Evolutionary conservation across 2,113 vertebrate genomes (phyloP), one percentile per base, ranked within the genome.

Genomic region (Saccopteryx bilineata): DNA sequence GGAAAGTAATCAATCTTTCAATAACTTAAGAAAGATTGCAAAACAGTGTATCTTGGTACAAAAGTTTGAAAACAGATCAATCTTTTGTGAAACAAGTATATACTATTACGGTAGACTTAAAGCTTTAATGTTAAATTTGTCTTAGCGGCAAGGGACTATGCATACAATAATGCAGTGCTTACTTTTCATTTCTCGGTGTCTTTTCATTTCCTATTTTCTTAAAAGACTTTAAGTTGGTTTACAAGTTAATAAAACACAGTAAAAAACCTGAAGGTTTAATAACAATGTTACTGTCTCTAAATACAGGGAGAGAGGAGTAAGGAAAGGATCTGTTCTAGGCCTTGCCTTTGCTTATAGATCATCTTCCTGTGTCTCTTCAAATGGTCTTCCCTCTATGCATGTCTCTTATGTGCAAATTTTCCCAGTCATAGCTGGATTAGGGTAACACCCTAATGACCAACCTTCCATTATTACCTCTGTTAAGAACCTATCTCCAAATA

Each of bases 191-290:
- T 33, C 56, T 76, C 69, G 39, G 68, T 93, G 11, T 82, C 66
- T 60, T 94, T 94, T 71, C 58, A 93, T 52, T 89, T 8, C 60
- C 24, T 39, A 81, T 60, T 93, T 94, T 87, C 61, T 86, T 58
- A 26, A 84, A 92, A 72, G 46, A 71, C 15, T 80, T 66, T 61
- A 93, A n/a, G 12, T 5, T 84, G 23, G 46, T 83, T 83, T 90
- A 83, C 63, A 94, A 86, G 83, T 54, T 18, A 91, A 58, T 17
- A 26, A 83, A 65, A 93, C 26, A 39, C 4, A 84, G 61, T 58
- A 60, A 46, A 91, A 78, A 50, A 33, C 5, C 21, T 28, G 13
- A 80, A 75, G 24, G 19, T 78, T 90, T 92, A 54, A 50, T 54
- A 88, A 75, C n/a, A 54, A 63, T 39, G 8, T 61, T 48, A 86